A percentile compares a stretch with the other conserved stretches of the same genome.
phyloP scores from a whole-genome alignment of 2,888 invertebrate species.

The Oxytorus armatus region DNA sequence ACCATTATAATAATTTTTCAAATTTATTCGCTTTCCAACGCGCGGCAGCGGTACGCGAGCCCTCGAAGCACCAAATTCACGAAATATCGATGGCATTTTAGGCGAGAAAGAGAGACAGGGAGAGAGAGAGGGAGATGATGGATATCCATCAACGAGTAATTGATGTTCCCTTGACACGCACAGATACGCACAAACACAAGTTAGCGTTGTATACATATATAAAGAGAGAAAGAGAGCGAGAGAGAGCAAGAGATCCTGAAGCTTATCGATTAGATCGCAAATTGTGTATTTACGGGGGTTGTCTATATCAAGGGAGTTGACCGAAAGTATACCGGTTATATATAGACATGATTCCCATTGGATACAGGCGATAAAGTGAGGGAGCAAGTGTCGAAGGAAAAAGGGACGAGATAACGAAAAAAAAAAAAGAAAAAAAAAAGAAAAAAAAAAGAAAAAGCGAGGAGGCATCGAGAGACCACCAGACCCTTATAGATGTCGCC shows the following conservation, averaged over 20 bases:
- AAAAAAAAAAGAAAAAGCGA: background rate
- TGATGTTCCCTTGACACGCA: slow-evolving; percentile 42
- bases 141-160: slow-evolving; percentile 63
- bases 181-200: background rate
- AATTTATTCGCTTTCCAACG: too few species aligned
- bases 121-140: too few species aligned
- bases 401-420: background rate
- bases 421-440: too few species aligned
- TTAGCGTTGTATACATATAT: too few species aligned
- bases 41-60: too few species aligned
- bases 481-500: slow-evolving; percentile 7
- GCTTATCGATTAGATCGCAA: slow-evolving; percentile 52
- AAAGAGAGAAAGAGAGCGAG: background rate
- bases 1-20: too few species aligned
- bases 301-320: background rate
- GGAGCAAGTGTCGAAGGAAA: too few species aligned
- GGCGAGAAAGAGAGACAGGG: too few species aligned
- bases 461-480: slow-evolving; percentile 23
- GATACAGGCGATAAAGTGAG: too few species aligned
- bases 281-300: slow-evolving; percentile 40
- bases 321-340: too few species aligned
- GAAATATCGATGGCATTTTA: slow-evolving; percentile 40
- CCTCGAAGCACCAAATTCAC: slow-evolving; percentile 1
- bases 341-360: too few species aligned
- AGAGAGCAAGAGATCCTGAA: background rate